Evolutionary conservation across 2,113 vertebrate genomes (phyloP), one percentile per base, ranked within the genome.

Genomic region (Scatophagus argus): DNA sequence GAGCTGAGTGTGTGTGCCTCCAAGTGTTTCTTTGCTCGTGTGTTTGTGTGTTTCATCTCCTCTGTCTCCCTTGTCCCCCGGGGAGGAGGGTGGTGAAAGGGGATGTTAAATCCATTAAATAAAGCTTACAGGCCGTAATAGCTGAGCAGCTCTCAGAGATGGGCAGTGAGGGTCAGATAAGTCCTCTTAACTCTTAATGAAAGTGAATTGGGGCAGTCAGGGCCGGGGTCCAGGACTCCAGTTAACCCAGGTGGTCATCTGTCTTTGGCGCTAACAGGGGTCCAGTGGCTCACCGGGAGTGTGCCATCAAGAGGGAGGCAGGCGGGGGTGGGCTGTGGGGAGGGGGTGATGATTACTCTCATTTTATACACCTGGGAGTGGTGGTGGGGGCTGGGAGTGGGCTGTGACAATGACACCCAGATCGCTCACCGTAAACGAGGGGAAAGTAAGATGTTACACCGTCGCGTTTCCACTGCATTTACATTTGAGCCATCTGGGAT

Each of bases 31-130:
- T 60, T 61, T 65, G 67, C 63, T 55, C 10, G 70, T 77, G 78
- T 75, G 85, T 89, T 87, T 84, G 88, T 83, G 89, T 95, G 96
- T 96, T 94, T 95, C 93, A 86, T 94, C 95, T 95, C 94, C 94
- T 94, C 94, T 91, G 91, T 87, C 72, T 94, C 93, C 93, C 92
- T 79, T 54, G 91, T 94, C 95, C 96, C 96, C 95, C 71, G 61
- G 96, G 96, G 97, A 97, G 89, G 93, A 95, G 90, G 95, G 95
- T 93, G 93, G 94, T 93, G 95, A 96, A 96, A 96, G 97, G 97
- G 97, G 96, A 98, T 98, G 96, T 97, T 98, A 98, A 99, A 99
- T 98, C 98, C 96, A 99, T 99, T 98, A 98, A 98, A 97, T 99
- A 99, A 98, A 99, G 97, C 97, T 99, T 98, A 97, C 95, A 95